Evolutionary conservation across 2,113 vertebrate genomes (phyloP).

Genomic region (Globicephala melas): DNA sequence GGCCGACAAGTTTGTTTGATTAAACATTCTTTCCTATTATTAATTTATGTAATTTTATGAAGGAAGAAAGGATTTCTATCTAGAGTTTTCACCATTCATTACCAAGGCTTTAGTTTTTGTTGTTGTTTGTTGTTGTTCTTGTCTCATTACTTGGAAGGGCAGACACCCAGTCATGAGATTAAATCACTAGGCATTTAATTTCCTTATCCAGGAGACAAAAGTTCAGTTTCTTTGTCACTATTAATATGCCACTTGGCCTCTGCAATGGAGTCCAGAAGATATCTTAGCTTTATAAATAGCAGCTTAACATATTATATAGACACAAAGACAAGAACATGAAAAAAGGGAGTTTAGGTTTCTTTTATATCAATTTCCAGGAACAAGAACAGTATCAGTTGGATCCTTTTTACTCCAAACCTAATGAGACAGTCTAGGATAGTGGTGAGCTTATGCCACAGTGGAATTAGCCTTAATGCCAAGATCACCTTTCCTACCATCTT

Average conservation of each 20-base stretch:
- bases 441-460: rapidly evolving
- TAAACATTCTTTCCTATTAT: not conserved
- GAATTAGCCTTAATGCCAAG: not conserved
- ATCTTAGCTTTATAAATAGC: not conserved
- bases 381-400: not conserved
- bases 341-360: not conserved
- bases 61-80: not conserved
- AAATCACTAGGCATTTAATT: not conserved
- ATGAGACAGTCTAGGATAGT: not conserved
- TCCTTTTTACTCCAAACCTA: not conserved
- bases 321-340: not conserved
- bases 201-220: not conserved
- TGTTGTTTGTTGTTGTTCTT: not conserved
- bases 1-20: not conserved
- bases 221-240: not conserved
- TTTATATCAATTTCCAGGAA: not conserved
- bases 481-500: not conserved
- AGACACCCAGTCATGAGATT: not conserved
- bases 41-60: not conserved
- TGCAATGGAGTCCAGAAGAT: not conserved
- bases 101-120: not conserved
- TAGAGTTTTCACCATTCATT: not conserved
- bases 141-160: not conserved
- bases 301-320: not conserved
- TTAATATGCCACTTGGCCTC: not conserved